phyloP scores from a whole-genome alignment of 2,888 invertebrate species.

The Dasysyrphus albostriatus region DNA sequence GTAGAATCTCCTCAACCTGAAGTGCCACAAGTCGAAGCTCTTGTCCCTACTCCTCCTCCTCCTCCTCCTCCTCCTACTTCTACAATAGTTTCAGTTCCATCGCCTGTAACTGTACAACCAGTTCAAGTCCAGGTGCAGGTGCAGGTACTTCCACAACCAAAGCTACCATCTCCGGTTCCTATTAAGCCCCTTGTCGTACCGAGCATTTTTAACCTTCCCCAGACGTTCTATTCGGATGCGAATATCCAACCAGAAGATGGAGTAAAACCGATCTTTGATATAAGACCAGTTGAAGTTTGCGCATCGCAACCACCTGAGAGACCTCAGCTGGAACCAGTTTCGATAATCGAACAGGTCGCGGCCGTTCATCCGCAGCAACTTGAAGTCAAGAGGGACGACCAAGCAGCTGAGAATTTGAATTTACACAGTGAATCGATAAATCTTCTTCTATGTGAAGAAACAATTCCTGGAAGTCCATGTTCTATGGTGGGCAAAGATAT shows the following conservation, averaged over 20 bases:
- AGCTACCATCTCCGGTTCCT: constrained; percentile 53
- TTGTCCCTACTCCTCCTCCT: background rate
- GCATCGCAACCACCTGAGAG: constrained; percentile 36
- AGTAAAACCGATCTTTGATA: constrained; percentile 78
- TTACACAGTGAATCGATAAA: constrained; percentile 88
- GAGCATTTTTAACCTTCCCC: constrained; percentile 77
- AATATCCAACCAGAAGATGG: constrained; percentile 79
- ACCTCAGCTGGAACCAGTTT: constrained; percentile 46
- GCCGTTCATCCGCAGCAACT: constrained; percentile 22
- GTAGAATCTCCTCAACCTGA: constrained; percentile 36
- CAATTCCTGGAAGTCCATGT: constrained; percentile 95
- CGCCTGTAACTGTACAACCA: constrained; percentile 77
- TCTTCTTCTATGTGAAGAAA: constrained; percentile 93
- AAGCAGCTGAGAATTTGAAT: constrained; percentile 79
- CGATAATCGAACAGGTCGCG: constrained; percentile 52
- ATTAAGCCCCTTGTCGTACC: constrained; percentile 66
- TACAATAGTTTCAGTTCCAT: background rate
- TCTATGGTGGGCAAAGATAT: constrained; percentile 85
- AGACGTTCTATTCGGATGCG: constrained; percentile 74
- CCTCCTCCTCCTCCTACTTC: background rate
- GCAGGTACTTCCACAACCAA: constrained; percentile 64
- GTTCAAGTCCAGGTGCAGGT: constrained; percentile 12
- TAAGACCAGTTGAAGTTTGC: constrained; percentile 62
- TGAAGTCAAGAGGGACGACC: constrained; percentile 76
- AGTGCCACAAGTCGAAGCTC: background rate